These are phyloP conservation scores for Catocala sponsa DNA, from an alignment of 2,888 invertebrate genomes.

Conservation along the genomic window DNA sequence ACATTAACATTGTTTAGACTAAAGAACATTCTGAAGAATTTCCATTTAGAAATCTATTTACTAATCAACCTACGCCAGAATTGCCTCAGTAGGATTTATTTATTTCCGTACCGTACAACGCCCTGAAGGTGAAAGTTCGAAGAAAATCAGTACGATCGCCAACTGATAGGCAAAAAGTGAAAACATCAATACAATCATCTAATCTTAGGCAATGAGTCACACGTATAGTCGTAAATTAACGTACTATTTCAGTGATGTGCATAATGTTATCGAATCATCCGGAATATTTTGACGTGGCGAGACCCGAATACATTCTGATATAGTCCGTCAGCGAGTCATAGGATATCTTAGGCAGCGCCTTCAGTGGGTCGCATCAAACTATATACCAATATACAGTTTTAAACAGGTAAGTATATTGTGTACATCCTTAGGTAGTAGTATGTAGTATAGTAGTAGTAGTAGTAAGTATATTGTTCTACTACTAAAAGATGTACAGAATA, in stretches of 20 bases:
- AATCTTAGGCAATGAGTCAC: slow-evolving; percentile 38
- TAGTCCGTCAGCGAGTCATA: slow-evolving; percentile 24
- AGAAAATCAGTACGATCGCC: background rate
- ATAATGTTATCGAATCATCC: slow-evolving; percentile 36
- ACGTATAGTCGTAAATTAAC: slow-evolving; percentile 23
- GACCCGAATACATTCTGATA: slow-evolving; percentile 29
- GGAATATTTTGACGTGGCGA: slow-evolving; percentile 34
- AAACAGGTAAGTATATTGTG: too few relatives aligned
- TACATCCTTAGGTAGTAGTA: too few relatives aligned
- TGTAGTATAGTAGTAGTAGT: too few relatives aligned
- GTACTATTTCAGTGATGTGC: slow-evolving; percentile 27
- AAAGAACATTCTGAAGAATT: too few relatives aligned
- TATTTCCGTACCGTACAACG: slow-evolving; percentile 2
- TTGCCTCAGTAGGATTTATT: background rate
- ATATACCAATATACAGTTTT: too few relatives aligned
- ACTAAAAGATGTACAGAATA: too few relatives aligned
- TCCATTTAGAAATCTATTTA: too few relatives aligned
- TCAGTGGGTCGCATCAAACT: background rate
- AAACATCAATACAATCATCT: slow-evolving; percentile 39
- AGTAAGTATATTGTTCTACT: too few relatives aligned
- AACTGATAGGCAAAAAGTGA: slow-evolving; percentile 30
- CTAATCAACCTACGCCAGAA: too few relatives aligned
- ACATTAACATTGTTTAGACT: too few relatives aligned
- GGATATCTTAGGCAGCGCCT: background rate
- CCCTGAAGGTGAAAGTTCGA: slow-evolving; percentile 3